Conservation (phyloP, 2,888 invertebrate species). For the Dasysyrphus tricinctus region DNA sequence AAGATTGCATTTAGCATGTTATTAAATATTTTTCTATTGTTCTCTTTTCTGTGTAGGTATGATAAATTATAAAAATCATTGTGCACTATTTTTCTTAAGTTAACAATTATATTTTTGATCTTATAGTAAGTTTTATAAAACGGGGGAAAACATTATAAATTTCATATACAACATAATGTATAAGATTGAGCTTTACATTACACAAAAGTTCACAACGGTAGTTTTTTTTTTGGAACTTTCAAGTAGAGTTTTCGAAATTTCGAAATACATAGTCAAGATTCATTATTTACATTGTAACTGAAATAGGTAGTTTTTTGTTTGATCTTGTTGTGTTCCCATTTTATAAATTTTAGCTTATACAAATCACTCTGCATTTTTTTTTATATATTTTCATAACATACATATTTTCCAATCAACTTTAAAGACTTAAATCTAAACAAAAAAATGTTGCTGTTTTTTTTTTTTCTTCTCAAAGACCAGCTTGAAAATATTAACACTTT, state of each 20-base stretch:
- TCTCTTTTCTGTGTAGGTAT: conserved; percentile 12
- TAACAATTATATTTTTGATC: conserved; percentile 14
- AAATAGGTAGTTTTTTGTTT: not conserved
- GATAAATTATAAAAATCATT: conserved; percentile 22
- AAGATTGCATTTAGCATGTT: conserved; percentile 7
- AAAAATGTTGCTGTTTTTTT: conserved; percentile 5
- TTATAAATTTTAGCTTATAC: conserved; percentile 1
- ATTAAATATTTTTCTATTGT: conserved; percentile 17
- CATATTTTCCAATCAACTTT: conserved; percentile 13
- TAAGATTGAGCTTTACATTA: conserved; percentile 17
- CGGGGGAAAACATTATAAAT: not conserved
- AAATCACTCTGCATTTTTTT: conserved; percentile 7
- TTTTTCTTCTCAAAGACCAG: conserved; percentile 50
- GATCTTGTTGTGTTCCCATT: conserved; percentile 3
- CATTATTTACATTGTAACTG: conserved; percentile 7
- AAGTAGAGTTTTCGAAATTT: not conserved
- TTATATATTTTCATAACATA: not conserved
- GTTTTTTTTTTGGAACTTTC: not conserved
- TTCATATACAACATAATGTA: conserved; percentile 23
- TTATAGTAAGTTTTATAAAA: conserved; percentile 2
- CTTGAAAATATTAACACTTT: conserved; percentile 42
- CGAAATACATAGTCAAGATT: conserved; percentile 17
- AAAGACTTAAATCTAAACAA: conserved; percentile 11
- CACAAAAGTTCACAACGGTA: not conserved
- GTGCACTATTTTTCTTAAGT: conserved; percentile 26